A percentile compares a stretch with the other conserved stretches of the same genome.
Evolutionary conservation across 2,797 vertebrate genomes (phyloP).

Genomic region (Microchirus variegatus): DNA sequence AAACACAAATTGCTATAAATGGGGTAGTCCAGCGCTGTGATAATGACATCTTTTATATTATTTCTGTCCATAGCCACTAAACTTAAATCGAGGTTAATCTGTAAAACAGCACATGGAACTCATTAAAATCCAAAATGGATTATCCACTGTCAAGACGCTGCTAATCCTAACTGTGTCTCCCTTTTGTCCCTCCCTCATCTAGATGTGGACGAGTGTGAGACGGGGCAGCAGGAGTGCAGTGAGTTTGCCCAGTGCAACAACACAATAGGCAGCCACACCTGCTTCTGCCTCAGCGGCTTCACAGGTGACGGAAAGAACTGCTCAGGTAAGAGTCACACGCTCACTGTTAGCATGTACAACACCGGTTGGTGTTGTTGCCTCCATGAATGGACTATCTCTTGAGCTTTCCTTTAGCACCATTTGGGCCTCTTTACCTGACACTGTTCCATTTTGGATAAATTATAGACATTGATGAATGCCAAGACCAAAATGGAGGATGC

Average conservation of each 20-base stretch:
- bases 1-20: no score
- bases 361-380: slow-evolving; percentile 4
- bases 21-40: no score
- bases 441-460: slow-evolving; percentile 88
- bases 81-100: no score
- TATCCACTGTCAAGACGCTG: background rate
- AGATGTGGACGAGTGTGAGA: slow-evolving; percentile 85
- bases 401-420: slow-evolving; percentile 62
- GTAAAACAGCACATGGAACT: no score
- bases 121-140: background rate
- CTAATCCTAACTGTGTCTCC: background rate
- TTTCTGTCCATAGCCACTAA: no score
- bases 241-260: slow-evolving; percentile 81
- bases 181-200: background rate
- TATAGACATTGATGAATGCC: slow-evolving; percentile 92
- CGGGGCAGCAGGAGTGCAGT: slow-evolving; percentile 74
- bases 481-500: slow-evolving; percentile 84
- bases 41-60: no score
- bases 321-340: slow-evolving; percentile 74
- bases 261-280: slow-evolving; percentile 78
- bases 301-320: slow-evolving; percentile 83
- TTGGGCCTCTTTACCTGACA: slow-evolving; percentile 79
- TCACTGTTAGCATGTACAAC: slow-evolving; percentile 1
- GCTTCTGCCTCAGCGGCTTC: slow-evolving; percentile 83
- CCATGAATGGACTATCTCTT: slow-evolving; percentile 48